Evolutionary conservation across 2,113 vertebrate species (phyloP).

Genomic region (Myanophis thanlyinensis): DNA sequence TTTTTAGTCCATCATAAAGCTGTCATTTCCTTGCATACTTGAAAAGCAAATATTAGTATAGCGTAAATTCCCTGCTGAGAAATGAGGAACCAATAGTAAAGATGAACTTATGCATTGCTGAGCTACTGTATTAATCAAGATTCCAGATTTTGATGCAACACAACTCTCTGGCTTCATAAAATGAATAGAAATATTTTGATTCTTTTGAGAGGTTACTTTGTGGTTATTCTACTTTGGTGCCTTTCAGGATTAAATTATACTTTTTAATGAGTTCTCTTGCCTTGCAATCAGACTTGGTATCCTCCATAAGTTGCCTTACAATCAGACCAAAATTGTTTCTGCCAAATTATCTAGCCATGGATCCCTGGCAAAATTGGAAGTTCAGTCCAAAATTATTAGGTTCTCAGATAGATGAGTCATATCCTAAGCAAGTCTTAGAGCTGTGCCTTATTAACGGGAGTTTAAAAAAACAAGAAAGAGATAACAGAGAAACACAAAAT

Average conservation of each 20-base stretch:
- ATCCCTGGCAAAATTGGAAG: background rate
- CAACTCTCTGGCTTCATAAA: background rate
- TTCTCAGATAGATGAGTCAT: background rate
- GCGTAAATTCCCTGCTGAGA: conserved; percentile 4
- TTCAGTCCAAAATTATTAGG: background rate
- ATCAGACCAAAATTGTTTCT: background rate
- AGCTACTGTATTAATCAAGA: conserved; percentile 40
- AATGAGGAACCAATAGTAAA: conserved; percentile 36
- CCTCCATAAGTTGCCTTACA: background rate
- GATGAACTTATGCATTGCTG: conserved; percentile 16
- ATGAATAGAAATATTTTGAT: background rate
- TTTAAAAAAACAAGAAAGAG: background rate
- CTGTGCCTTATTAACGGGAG: background rate
- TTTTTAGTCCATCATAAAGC: conserved; percentile 18
- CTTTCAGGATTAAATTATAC: conserved; percentile 72
- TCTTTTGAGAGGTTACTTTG: conserved; percentile 1
- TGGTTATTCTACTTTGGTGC: background rate
- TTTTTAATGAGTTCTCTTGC: conserved; percentile 88
- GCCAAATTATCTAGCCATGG: background rate
- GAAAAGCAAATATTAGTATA: conserved; percentile 22
- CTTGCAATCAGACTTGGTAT: background rate
- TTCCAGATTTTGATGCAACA: conserved; percentile 15
- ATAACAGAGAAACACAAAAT: background rate
- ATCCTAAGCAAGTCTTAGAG: background rate
- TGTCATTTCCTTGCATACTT: background rate